Percentiles rank a stretch among this genome's conserved stretches.
Evolutionary conservation across 1,140 invertebrate species (phyloP).

Genomic region (Drosophila melanica): DNA sequence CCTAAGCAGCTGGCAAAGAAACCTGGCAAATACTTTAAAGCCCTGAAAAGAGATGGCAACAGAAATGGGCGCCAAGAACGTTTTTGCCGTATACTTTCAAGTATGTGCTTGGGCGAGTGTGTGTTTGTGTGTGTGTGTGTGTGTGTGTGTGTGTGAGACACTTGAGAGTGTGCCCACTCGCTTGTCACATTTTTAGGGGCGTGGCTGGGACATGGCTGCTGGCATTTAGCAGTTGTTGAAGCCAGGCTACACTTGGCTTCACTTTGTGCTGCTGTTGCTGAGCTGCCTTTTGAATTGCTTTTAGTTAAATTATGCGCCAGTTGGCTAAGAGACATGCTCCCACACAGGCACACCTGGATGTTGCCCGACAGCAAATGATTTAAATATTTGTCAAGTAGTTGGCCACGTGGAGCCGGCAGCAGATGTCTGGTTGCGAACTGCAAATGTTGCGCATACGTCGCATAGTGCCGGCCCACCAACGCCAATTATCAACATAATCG

Average conservation of each 20-base stretch:
- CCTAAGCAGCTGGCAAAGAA: conserved; percentile 59
- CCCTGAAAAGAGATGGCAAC: conserved; percentile 8
- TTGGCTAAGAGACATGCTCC: conserved; percentile 6
- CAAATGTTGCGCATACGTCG: conserved; percentile 32
- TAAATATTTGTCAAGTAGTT: conserved; percentile 62
- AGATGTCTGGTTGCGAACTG: conserved; percentile 12
- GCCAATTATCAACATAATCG: conserved; percentile 44
- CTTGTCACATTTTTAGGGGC: conserved; percentile 36
- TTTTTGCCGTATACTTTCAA: conserved; percentile 18
- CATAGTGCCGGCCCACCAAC: conserved; percentile 20
- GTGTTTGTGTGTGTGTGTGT: conserved; percentile 9
- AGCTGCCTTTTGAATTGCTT: conserved; percentile 53
- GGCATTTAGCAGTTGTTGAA: conserved; percentile 61
- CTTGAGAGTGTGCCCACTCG: conserved; percentile 21
- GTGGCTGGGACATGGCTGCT: conserved; percentile 47
- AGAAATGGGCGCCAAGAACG: conserved; percentile 13
- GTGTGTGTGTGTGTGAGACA: conserved; percentile 26
- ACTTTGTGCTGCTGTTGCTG: conserved; percentile 32
- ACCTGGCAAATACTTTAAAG: conserved; percentile 56
- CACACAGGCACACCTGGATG: conserved; percentile 1
- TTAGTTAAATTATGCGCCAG: conserved; percentile 70
- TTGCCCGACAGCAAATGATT: conserved; percentile 54
- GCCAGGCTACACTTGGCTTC: conserved; percentile 45
- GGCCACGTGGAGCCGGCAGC: conserved; percentile 14
- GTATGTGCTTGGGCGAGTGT: conserved; percentile 1